phyloP scores from a whole-genome alignment of 2,888 invertebrate genomes.

The Andrena trimmerana region DNA sequence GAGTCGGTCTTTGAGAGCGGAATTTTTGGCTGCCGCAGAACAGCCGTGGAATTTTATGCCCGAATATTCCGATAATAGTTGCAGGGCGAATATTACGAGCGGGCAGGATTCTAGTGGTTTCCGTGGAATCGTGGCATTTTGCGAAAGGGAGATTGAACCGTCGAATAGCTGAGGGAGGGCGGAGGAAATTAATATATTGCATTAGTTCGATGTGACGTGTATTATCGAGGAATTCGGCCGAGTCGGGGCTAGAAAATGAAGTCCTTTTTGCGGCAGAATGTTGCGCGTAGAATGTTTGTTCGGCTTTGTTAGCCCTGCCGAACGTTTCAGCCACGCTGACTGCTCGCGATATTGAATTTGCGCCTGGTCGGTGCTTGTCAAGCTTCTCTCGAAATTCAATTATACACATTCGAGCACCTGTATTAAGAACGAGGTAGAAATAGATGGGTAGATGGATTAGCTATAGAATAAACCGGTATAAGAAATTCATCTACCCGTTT shows the following conservation, averaged over 20 bases:
- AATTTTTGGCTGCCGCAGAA: conserved; percentile 6
- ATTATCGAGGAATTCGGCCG: not conserved
- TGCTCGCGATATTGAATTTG: not conserved
- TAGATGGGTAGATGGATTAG: too few species aligned
- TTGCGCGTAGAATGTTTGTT: not conserved
- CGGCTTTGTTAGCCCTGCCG: not conserved
- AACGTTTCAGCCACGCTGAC: not conserved
- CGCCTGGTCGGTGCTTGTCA: not conserved
- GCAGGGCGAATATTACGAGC: conserved; percentile 8
- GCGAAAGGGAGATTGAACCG: conserved; percentile 1
- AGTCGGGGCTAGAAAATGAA: not conserved
- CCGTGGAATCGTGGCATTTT: conserved; percentile 3
- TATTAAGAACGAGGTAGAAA: too few species aligned
- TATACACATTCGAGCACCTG: too few species aligned
- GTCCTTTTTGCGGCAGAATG: not conserved
- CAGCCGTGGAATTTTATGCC: conserved; percentile 13
- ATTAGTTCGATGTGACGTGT: conserved; percentile 7
- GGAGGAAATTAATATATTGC: conserved; percentile 22
- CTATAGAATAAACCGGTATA: too few species aligned
- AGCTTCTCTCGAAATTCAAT: too few species aligned
- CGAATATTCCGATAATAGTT: conserved; percentile 1
- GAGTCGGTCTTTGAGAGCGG: too few species aligned
- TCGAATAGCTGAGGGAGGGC: not conserved
- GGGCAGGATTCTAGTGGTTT: conserved; percentile 8
- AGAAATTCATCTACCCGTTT: not conserved